phyloP scores from a whole-genome alignment of 2,888 invertebrate species.

The Schizaphis graminum region DNA sequence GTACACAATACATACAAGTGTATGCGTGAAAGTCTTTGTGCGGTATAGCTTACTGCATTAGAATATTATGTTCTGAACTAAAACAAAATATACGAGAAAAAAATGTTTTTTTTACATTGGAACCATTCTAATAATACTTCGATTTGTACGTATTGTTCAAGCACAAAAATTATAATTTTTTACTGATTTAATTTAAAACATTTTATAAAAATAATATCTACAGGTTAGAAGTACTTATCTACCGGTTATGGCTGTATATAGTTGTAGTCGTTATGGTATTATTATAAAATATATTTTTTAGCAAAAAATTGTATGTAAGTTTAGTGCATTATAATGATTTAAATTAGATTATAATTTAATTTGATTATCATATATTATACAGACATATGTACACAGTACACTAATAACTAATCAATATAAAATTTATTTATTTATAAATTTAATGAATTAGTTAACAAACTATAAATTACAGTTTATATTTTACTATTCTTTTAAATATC shows the following conservation, averaged over 20 bases:
- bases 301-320: background rate
- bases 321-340: background rate
- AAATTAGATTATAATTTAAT: background rate
- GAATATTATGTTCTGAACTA: background rate
- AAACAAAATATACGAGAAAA: background rate
- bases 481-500: background rate
- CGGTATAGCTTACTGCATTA: background rate
- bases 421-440: background rate
- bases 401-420: background rate
- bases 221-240: background rate
- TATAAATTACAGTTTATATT: background rate
- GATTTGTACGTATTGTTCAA: background rate
- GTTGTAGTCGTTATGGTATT: background rate
- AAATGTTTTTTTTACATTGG: background rate
- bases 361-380: background rate
- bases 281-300: background rate
- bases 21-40: background rate
- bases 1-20: background rate
- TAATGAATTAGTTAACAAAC: background rate
- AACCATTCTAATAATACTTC: background rate
- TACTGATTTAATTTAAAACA: background rate
- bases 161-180: background rate
- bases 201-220: background rate
- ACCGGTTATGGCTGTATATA: background rate
- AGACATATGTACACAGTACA: background rate